Conservation (phyloP, 2,113 vertebrate genomes). For the Sapayoa aenigma region DNA sequence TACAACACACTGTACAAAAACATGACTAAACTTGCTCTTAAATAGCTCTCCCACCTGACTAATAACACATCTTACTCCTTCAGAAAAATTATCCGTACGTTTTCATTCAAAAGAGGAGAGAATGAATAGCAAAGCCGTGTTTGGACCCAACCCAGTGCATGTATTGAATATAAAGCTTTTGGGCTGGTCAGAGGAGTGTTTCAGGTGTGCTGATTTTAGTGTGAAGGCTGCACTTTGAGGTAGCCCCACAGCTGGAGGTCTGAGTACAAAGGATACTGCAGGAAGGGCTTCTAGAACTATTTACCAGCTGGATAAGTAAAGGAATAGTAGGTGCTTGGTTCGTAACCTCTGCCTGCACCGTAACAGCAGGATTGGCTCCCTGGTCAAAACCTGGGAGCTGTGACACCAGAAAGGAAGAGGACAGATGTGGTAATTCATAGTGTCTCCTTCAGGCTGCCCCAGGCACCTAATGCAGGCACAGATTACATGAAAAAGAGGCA, state of each 20-base stretch:
- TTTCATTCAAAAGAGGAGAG: background rate
- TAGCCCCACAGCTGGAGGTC: background rate
- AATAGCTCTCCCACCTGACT: background rate
- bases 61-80: background rate
- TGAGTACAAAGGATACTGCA: background rate
- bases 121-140: background rate
- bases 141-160: background rate
- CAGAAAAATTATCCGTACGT: background rate
- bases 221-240: background rate
- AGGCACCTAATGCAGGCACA: background rate
- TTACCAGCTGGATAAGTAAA: background rate
- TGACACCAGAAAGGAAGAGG: background rate
- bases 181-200: background rate
- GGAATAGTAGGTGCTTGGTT: background rate
- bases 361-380: background rate
- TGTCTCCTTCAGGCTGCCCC: background rate
- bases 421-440: background rate
- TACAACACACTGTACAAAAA: background rate
- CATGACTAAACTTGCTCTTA: background rate
- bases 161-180: background rate
- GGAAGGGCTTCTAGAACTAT: background rate
- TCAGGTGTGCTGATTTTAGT: background rate
- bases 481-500: background rate
- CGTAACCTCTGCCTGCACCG: background rate
- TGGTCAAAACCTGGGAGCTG: background rate